Percentiles rank a stretch among this genome's conserved stretches.
Evolutionary conservation across 2,888 invertebrate species (phyloP).

Genomic region (Spodoptera littoralis): DNA sequence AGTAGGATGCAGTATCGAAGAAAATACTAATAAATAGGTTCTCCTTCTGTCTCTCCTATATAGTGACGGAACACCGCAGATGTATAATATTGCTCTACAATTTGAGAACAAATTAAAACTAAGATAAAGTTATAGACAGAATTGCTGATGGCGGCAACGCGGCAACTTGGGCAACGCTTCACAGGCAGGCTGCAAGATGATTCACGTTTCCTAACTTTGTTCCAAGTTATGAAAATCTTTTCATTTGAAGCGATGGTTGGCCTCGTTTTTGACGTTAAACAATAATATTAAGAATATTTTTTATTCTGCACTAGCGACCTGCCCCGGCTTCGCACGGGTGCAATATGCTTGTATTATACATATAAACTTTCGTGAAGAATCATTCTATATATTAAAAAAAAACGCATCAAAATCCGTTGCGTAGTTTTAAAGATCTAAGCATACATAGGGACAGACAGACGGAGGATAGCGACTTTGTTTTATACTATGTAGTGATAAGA

Average conservation of each 20-base stretch:
- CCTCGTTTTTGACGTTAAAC: not conserved
- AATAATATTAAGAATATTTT: not conserved
- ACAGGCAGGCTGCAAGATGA: slow-evolving; percentile 15
- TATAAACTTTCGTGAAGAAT: too few relatives aligned
- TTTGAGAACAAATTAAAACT: slow-evolving; percentile 49
- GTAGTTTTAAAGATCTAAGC: too few relatives aligned
- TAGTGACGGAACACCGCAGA: slow-evolving; percentile 29
- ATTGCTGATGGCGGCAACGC: slow-evolving; percentile 32
- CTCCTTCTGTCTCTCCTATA: slow-evolving; percentile 7
- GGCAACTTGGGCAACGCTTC: slow-evolving; percentile 17
- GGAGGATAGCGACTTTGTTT: too few relatives aligned
- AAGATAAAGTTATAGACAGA: slow-evolving; percentile 40
- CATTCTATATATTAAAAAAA: too few relatives aligned
- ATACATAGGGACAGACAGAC: too few relatives aligned
- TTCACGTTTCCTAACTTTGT: slow-evolving; percentile 31
- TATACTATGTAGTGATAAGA: too few relatives aligned
- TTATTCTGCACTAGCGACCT: too few relatives aligned
- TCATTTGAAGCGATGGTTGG: slow-evolving; percentile 5
- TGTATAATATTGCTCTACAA: slow-evolving; percentile 49
- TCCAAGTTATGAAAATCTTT: slow-evolving; percentile 19
- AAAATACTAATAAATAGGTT: not conserved
- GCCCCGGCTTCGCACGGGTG: too few relatives aligned
- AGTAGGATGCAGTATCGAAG: too few relatives aligned
- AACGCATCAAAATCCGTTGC: too few relatives aligned
- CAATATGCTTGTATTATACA: too few relatives aligned